Conservation (phyloP, 37 sponge, comb jelly and placozoan genomes). For the Bolinopsis microptera region DNA sequence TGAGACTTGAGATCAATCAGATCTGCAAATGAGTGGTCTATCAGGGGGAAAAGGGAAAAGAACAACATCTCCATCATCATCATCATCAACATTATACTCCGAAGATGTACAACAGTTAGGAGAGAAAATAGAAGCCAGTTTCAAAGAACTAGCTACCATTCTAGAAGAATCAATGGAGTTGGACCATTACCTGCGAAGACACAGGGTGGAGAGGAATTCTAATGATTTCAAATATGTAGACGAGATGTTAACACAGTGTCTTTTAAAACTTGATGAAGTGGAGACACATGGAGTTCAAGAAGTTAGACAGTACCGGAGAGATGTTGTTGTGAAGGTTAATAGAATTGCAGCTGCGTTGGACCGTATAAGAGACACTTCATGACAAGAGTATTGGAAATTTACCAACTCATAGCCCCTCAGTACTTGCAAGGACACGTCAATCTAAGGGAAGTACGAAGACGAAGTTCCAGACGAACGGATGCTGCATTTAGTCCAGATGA, state of each 20-base stretch:
- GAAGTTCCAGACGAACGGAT: too few relatives aligned
- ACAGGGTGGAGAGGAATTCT: background rate
- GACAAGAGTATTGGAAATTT: too few relatives aligned
- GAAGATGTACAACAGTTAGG: background rate
- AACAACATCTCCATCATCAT: background rate
- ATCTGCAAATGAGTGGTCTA: too few relatives aligned
- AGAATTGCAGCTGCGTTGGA: background rate
- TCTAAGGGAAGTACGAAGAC: too few relatives aligned
- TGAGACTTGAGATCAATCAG: too few relatives aligned
- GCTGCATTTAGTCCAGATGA: too few relatives aligned
- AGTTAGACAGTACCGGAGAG: background rate
- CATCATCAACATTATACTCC: background rate
- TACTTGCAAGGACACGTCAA: too few relatives aligned
- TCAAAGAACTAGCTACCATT: background rate
- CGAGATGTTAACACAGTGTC: background rate
- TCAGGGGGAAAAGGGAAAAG: too few relatives aligned
- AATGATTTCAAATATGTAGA: background rate
- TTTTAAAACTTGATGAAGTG: background rate
- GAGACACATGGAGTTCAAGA: background rate
- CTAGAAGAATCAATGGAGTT: background rate
- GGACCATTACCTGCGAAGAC: background rate
- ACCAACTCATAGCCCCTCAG: too few relatives aligned
- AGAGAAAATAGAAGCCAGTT: constrained; percentile 6
- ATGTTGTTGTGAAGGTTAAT: background rate
- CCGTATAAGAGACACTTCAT: background rate